Evolutionary conservation across 1,140 invertebrate genomes (phyloP).

Genomic region (Zaprionus kolodkinae): DNA sequence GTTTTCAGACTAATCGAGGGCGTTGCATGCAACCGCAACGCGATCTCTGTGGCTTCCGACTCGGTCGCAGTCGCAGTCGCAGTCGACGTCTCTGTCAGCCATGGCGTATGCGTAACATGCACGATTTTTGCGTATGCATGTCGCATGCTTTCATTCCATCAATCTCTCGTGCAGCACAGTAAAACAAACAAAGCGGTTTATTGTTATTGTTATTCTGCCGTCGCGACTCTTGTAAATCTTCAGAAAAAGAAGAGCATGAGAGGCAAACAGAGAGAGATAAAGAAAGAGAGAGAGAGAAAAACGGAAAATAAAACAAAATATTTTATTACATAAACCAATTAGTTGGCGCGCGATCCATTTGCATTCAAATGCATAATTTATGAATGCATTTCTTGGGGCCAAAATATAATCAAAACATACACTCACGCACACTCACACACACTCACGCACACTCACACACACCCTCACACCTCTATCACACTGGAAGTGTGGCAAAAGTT

Average conservation of each 20-base stretch:
- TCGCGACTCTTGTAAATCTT: slow-evolving; percentile 5
- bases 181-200: slow-evolving; percentile 19
- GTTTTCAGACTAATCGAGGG: slow-evolving; percentile 45
- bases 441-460: background rate
- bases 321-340: slow-evolving; percentile 76
- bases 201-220: slow-evolving; percentile 60
- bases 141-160: slow-evolving; percentile 58
- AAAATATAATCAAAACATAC: slow-evolving; percentile 34
- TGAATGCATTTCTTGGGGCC: slow-evolving; percentile 62
- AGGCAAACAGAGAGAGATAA: background rate
- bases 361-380: slow-evolving; percentile 77
- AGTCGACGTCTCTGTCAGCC: background rate
- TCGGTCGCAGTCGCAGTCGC: background rate
- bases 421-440: slow-evolving; percentile 6
- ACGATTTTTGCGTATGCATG: slow-evolving; percentile 53
- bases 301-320: slow-evolving; percentile 30
- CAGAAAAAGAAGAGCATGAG: slow-evolving; percentile 4
- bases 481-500: slow-evolving; percentile 58
- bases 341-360: slow-evolving; percentile 57
- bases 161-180: slow-evolving; percentile 61
- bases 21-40: slow-evolving; percentile 38
- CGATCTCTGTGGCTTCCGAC: slow-evolving; percentile 28
- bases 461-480: background rate
- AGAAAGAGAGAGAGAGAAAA: slow-evolving; percentile 13
- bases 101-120: slow-evolving; percentile 66